Evolutionary conservation across 2,797 vertebrate genomes (phyloP), one percentile per base, ranked within the genome.

Genomic region (Spea hammondii): DNA sequence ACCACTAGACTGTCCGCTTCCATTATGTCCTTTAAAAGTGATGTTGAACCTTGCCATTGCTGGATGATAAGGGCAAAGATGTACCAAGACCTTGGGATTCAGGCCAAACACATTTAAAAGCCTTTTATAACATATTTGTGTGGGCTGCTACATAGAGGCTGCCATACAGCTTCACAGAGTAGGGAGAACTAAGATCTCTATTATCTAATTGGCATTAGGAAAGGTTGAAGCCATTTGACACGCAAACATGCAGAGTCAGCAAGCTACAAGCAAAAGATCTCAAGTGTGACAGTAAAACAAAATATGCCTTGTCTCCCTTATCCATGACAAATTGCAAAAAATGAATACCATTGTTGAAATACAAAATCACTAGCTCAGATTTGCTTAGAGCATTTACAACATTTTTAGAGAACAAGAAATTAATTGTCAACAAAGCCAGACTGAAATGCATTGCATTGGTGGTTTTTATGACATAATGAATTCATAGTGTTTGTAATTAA

Each of bases 121-220:
- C 71, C 72, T 65, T 44, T 32, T 32, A 32, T 32, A 32, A 79
- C 84, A 88, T 89, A 87, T 87, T 83, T 89, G 86, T 88, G 86
- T 85, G 87, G 86, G 85, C 57, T 84, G 84, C 77, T 85, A 76
- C 83, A 62, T n/a, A 83, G 85, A 84, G 82, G 68, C 82, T 84
- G 78, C 83, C 86, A 83, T 79, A 79, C 75, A 84, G 78, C 80
- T 80, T 80, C 78, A 83, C 78, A 83, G 76, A 75, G 70, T 72
- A 82, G 60, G 62, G 64, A 79, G 80, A 73, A 86, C 87, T 83
- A 86, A 87, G 88, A 85, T 85, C 80, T 77, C 88, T 82, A 83
- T 88, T 90, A 86, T 88, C 74, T 85, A 55, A 48, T 66, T 84
- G 86, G 85, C 88, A 82, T 82, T 70, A 85, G 85, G 83, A 83